A percentile compares a stretch with the other conserved stretches of the same genome.
phyloP scores from a whole-genome alignment of 1,140 invertebrate species.

The Chrysomallon squamiferum region DNA sequence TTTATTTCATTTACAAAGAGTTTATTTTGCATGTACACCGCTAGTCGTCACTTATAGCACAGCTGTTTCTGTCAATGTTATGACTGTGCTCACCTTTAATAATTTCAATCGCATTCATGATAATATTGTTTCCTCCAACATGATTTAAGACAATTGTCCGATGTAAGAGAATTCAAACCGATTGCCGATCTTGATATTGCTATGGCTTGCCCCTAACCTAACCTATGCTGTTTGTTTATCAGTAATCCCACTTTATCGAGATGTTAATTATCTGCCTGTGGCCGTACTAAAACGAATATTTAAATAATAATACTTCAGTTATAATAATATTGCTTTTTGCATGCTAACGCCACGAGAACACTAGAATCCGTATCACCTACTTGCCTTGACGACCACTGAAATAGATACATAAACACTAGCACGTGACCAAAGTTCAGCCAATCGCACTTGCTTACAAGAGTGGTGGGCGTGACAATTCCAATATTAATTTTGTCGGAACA shows the following conservation, averaged over 20 bases:
- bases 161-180: neutral
- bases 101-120: conserved; percentile 63
- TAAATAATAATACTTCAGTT: neutral
- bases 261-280: neutral
- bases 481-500: conserved; percentile 28
- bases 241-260: neutral
- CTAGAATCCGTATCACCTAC: neutral
- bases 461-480: conserved; percentile 57
- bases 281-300: conserved; percentile 6
- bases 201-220: neutral
- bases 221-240: neutral
- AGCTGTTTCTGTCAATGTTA: too few species aligned
- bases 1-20: too few species aligned
- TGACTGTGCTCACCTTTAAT: conserved; percentile 59
- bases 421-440: conserved; percentile 49
- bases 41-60: too few species aligned
- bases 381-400: conserved; percentile 55
- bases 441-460: conserved; percentile 36
- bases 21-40: too few species aligned
- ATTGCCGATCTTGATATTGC: too few species aligned
- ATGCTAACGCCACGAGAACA: conserved; percentile 8
- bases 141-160: conserved; percentile 18
- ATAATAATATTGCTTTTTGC: neutral
- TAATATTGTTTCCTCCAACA: conserved; percentile 61
- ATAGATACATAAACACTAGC: conserved; percentile 39